Evolutionary conservation across 2,113 vertebrate species (phyloP).

Genomic region (Festucalex cinctus): DNA sequence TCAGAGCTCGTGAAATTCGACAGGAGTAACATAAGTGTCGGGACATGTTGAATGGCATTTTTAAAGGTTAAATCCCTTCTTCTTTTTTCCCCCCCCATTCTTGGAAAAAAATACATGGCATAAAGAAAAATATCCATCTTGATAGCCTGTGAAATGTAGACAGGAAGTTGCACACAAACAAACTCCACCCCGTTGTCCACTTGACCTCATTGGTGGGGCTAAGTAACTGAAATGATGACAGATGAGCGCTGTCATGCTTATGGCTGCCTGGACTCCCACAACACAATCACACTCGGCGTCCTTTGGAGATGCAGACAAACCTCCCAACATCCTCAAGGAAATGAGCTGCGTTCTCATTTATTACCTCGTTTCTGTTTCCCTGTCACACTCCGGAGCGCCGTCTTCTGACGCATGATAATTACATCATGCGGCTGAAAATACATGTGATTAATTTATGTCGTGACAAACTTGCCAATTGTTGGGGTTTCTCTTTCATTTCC

Average conservation of each 20-base stretch:
- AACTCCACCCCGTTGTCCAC: not conserved
- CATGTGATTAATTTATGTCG: conserved; percentile 54
- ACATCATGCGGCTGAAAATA: conserved; percentile 57
- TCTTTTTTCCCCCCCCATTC: too few relatives aligned
- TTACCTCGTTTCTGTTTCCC: conserved; percentile 32
- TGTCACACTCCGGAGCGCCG: conserved; percentile 19
- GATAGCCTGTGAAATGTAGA: not conserved
- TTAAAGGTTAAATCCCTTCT: not conserved
- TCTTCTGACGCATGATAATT: conserved; percentile 46
- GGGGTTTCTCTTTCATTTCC: conserved; percentile 1
- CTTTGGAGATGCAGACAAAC: conserved; percentile 40
- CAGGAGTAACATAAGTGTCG: too few relatives aligned
- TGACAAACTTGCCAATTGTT: conserved; percentile 46
- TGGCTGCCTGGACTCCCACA: conserved; percentile 24
- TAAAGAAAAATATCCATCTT: not conserved
- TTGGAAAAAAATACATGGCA: not conserved
- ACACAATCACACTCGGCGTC: conserved; percentile 33
- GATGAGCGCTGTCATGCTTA: conserved; percentile 16
- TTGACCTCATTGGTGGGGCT: not conserved
- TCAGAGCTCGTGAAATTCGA: too few relatives aligned
- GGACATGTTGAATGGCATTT: not conserved
- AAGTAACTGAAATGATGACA: conserved; percentile 15
- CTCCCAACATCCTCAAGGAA: conserved; percentile 50
- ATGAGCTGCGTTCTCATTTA: conserved; percentile 53
- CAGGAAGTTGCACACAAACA: not conserved